Evolutionary conservation across 2,888 invertebrate species (phyloP).

Genomic region (Stenodema calcarata): DNA sequence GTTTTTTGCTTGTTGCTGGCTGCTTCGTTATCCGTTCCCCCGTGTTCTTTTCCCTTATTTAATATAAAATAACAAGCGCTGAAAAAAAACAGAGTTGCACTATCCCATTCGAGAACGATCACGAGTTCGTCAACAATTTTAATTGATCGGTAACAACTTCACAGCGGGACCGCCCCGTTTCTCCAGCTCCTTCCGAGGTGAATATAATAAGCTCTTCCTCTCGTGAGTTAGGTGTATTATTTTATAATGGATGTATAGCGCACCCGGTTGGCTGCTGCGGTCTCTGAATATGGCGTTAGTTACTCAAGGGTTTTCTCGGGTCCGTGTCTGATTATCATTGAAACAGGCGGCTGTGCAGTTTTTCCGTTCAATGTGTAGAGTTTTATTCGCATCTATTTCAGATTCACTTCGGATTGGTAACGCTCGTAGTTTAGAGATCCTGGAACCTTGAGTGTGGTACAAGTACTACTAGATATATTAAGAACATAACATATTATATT

Average conservation of each 20-base stretch:
- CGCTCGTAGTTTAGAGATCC: no score
- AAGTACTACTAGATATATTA: no score
- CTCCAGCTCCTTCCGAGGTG: neutral
- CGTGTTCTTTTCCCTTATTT: neutral
- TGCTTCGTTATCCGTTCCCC: neutral
- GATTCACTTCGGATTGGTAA: no score
- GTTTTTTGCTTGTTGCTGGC: no score
- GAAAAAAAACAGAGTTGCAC: neutral
- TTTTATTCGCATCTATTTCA: no score
- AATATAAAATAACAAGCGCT: neutral
- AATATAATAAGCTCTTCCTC: neutral
- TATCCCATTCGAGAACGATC: neutral
- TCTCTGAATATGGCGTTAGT: constrained; percentile 4
- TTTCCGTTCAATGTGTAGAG: neutral
- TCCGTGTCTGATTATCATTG: neutral
- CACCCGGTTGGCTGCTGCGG: neutral
- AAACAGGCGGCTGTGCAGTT: neutral
- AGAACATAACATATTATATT: no score
- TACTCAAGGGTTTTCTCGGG: neutral
- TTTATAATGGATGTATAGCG: constrained; percentile 1
- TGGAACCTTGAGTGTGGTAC: no score
- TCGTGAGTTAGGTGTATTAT: neutral
- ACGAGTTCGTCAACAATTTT: neutral
- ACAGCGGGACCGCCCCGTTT: neutral
- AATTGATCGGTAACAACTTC: neutral